Percentiles rank a stretch among this genome's conserved stretches.
These are phyloP conservation scores for Digitonthophagus gazella DNA, from an alignment of 2,888 invertebrate species.

Conservation along the genomic window DNA sequence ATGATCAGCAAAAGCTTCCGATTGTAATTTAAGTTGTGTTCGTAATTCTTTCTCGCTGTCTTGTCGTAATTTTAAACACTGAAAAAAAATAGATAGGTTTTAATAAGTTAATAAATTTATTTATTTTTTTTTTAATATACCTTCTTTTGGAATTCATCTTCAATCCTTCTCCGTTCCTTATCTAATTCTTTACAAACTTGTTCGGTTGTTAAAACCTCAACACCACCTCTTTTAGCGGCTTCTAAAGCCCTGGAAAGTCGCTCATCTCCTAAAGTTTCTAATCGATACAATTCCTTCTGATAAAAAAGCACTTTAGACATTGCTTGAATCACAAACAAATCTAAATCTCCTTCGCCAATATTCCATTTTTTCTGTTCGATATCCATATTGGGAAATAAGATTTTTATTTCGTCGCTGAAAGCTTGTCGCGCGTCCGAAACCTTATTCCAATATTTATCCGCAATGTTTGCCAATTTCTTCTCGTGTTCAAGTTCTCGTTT, in stretches of 20 bases:
- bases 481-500: constrained; percentile 61
- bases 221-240: constrained; percentile 58
- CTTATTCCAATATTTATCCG: constrained; percentile 81
- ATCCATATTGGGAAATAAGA: constrained; percentile 71
- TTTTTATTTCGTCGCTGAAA: constrained; percentile 65
- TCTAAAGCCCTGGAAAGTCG: constrained; percentile 65
- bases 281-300: constrained; percentile 72
- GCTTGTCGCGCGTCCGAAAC: constrained; percentile 63
- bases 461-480: constrained; percentile 59
- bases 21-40: constrained; percentile 77
- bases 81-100: constrained; percentile 32
- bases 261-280: constrained; percentile 64
- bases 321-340: constrained; percentile 76
- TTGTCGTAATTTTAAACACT: constrained; percentile 65
- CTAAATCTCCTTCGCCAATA: constrained; percentile 65
- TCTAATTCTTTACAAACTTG: constrained; percentile 71
- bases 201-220: constrained; percentile 47
- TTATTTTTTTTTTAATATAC: constrained; percentile 49
- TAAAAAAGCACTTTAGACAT: constrained; percentile 73
- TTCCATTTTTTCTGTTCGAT: constrained; percentile 64
- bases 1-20: constrained; percentile 83
- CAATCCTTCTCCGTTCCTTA: constrained; percentile 64
- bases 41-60: constrained; percentile 72
- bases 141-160: constrained; percentile 70
- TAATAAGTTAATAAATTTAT: neutral